These are phyloP conservation scores for Philereme transversata DNA, from an alignment of 2,888 invertebrate genomes.

Conservation along the genomic window DNA sequence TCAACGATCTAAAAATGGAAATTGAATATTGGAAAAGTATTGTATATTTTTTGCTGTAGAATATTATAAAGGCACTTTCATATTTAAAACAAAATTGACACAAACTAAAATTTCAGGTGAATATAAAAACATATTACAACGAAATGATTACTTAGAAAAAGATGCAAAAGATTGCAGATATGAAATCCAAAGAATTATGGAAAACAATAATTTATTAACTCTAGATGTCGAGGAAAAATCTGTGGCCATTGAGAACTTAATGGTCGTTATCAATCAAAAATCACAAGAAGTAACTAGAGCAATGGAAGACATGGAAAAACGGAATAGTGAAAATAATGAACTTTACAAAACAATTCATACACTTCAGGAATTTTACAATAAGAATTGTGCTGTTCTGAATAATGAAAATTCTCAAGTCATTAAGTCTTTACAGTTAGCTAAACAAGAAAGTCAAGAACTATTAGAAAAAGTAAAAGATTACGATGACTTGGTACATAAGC, in stretches of 20 bases:
- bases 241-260: conserved; percentile 57
- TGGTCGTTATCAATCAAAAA: conserved; percentile 55
- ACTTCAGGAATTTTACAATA: conserved; percentile 49
- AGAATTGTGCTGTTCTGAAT: conserved; percentile 49
- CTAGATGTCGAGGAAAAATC: conserved; percentile 56
- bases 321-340: conserved; percentile 51
- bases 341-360: conserved; percentile 51
- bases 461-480: conserved; percentile 57
- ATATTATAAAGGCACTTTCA: not conserved
- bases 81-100: too few species aligned
- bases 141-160: conserved; percentile 62
- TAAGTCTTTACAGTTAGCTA: conserved; percentile 54
- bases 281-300: conserved; percentile 61
- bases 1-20: conserved; percentile 63
- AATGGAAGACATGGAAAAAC: conserved; percentile 52
- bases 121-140: conserved; percentile 59
- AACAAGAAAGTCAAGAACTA: conserved; percentile 63
- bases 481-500: conserved; percentile 45
- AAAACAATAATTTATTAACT: conserved; percentile 51
- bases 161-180: conserved; percentile 52
- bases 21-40: conserved; percentile 73
- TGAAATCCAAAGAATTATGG: conserved; percentile 49
- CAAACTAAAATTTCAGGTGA: conserved; percentile 47
- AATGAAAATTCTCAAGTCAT: conserved; percentile 56
- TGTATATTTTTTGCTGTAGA: conserved; percentile 2